Base-by-base conservation (phyloP, 2,888 invertebrate species). In the Auanema freiburgensis region DNA sequence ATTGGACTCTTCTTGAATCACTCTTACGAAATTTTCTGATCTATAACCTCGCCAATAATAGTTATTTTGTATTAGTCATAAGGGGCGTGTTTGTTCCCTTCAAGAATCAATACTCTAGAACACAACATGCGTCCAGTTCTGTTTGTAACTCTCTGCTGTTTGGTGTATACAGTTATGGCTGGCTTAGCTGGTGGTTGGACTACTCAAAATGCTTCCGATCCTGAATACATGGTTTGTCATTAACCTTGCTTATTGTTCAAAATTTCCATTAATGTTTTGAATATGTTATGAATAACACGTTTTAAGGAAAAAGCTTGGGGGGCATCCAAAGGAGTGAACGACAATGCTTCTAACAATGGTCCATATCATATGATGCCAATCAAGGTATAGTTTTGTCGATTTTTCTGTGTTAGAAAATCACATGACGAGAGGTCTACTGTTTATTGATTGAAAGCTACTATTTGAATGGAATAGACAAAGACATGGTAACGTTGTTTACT, bases 261-360 rank as follows among this genome's bases (percentile, higher is more conserved):
- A 50, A 23, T 50, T 41, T 57, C 14, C 43, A 18, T 50, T 58
- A 18, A 58, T 51, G 10, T 12, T 25, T 8, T 21, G 2, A 14
- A 44, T 60, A 12, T 43, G 43, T 43, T 43, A 43, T 43, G 43
- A 11, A 43, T 43, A n/a, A n/a, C n/a, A n/a, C n/a, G 3, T 46
- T 46, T 70, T 58, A 54, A 74, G 74, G 65, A 68, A 10, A 49
- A 58, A 24, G 69, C 70, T 16, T 70, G 71, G 74, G 67, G 66
- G 42, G 67, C 74, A 2, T 67, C 69, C 43, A 66, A 66, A 21
- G 65, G 66, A 4, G 58, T 74, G 52, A 74, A 74, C 63, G 71
- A 72, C 59, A 59, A 71, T 52, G 69, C 71, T 18, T 69, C 71
- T n/a, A 74, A 74, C 68, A 72, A 71, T 46, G 74, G 71, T 25